Evolutionary conservation across 2,888 invertebrate species (phyloP), one percentile per base, ranked within the genome.

Genomic region (Neoaliturus tenellus): DNA sequence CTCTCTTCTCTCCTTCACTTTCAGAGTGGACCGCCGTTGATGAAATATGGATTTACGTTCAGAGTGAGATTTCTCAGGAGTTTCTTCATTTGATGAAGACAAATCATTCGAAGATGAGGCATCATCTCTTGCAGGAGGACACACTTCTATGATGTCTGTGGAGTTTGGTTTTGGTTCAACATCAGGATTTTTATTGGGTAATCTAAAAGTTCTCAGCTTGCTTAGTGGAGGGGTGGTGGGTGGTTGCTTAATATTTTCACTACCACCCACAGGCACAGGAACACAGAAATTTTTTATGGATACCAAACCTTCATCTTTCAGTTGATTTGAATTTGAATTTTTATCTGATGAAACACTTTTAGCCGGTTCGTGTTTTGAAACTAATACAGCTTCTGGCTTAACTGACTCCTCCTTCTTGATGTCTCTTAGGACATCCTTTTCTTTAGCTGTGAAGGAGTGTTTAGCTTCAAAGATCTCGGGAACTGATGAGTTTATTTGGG

Each of bases 1-100:
- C 91, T 73, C 92, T 91, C 85, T 92, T 23, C 91, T 86, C 93
- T 94, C 8, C 91, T 91, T 86, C 91, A 92, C 73, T 62, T 78
- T 80, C 71, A 69, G 92, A 81, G 94, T 92, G 82, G 94, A 94
- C 35, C 92, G 90, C 86, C 92, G 89, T 86, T 92, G 92, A 62
- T 91, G 90, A 86, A 89, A 90, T 86, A 90, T 90, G 58, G 88
- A 81, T 75, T 86, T 85, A 48, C 85, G 84, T 69, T 87, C 84
- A 23, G 44, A 67, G 55, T 84, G 81, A 67, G 69, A 80, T 44
- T 84, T 84, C 33, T 84, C 84, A 23, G 84, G 84, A 2, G 84
- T 81, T 23, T 86, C 85, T 33, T 87, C 87, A 55, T 85, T 85
- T 20, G 81, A 81, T 28, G 81, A 81, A 25, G 81, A 81, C n/a